phyloP scores from a whole-genome alignment of 92 coral and sea anemone genomes.

The Phenganax marumi region DNA sequence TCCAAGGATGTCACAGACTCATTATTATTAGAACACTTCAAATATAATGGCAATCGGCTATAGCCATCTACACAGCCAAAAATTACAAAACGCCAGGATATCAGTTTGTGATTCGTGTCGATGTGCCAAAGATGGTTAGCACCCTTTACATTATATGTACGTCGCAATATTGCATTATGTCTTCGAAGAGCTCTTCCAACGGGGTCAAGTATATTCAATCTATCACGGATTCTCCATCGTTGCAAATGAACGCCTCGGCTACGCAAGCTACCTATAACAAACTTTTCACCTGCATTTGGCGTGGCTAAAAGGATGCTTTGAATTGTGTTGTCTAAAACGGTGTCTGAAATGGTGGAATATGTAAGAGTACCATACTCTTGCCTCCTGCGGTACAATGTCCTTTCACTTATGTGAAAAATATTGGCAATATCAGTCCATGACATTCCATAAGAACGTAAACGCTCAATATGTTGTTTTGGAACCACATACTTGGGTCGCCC shows the following conservation, averaged over 20 bases:
- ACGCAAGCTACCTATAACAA: not conserved
- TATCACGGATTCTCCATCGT: not conserved
- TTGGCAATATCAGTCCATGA: constrained; percentile 8
- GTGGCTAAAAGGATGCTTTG: not conserved
- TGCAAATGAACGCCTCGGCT: constrained; percentile 4
- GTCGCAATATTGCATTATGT: not conserved
- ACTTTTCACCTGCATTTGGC: not conserved
- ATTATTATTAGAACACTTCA: constrained; percentile 35
- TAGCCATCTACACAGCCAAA: constrained; percentile 39
- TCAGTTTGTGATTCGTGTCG: too few species aligned
- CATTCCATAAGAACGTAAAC: constrained; percentile 8
- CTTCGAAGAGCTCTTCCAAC: not conserved
- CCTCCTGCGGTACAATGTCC: constrained; percentile 10
- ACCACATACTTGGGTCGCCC: constrained; percentile 3
- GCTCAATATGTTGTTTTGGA: constrained; percentile 6
- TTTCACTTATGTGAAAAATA: not conserved
- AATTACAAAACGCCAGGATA: constrained; percentile 38
- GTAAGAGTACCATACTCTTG: constrained; percentile 17
- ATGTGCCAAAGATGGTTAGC: constrained; percentile 37
- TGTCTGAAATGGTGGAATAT: not conserved
- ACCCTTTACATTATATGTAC: not conserved
- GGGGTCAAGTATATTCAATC: not conserved
- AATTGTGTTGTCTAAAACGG: not conserved
- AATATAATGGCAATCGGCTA: constrained; percentile 31
- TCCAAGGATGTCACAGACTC: constrained; percentile 13